These are phyloP conservation scores for Eulemur mongoz DNA, from an alignment of 2,797 vertebrate species.

Conservation along the genomic window DNA sequence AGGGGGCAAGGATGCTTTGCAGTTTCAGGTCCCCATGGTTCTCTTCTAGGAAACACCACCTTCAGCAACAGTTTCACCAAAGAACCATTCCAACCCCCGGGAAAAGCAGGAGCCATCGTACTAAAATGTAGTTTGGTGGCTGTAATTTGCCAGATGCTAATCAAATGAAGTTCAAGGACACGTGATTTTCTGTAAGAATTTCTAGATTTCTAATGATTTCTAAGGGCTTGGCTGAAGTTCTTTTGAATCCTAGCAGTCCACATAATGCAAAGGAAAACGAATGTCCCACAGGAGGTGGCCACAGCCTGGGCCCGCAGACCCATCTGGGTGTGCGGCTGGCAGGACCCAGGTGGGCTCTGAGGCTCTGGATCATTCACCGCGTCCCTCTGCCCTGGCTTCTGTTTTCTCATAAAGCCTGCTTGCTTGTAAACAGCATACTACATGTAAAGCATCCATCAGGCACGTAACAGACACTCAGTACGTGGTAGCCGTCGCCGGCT, in stretches of 20 bases:
- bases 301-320: neutral
- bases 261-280: neutral
- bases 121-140: neutral
- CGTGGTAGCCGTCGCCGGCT: neutral
- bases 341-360: neutral
- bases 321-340: neutral
- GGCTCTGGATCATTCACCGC: neutral
- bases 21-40: neutral
- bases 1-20: neutral
- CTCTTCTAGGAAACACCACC: neutral
- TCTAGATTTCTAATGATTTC: neutral
- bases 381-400: neutral
- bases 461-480: neutral
- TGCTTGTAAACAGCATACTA: neutral
- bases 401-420: neutral
- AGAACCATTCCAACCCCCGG: neutral
- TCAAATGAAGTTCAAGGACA: neutral
- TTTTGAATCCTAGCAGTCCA: neutral
- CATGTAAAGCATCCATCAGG: accelerated
- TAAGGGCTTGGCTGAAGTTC: neutral
- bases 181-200: neutral
- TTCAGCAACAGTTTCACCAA: neutral
- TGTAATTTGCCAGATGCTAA: neutral
- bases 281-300: accelerated
- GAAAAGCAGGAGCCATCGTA: too few species aligned